A percentile compares a stretch with the other conserved stretches of the same genome.
Evolutionary conservation across 2,113 vertebrate genomes (phyloP).

Genomic region (Eulemur macaco): DNA sequence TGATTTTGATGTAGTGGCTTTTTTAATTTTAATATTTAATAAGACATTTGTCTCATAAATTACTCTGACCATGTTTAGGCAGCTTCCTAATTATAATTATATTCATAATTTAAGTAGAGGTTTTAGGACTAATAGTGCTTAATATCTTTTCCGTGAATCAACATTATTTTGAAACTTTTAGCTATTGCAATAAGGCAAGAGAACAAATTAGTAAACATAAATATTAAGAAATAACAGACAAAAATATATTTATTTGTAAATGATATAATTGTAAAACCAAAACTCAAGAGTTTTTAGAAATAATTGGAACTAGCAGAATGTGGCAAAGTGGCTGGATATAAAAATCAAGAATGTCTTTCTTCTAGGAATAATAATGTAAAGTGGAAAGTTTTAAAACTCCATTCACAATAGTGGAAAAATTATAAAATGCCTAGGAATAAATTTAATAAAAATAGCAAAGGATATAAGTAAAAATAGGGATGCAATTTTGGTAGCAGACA

Average conservation of each 20-base stretch:
- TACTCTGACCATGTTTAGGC: background rate
- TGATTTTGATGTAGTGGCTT: background rate
- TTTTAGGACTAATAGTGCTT: background rate
- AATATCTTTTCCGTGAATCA: background rate
- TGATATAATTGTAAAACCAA: background rate
- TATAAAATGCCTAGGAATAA: background rate
- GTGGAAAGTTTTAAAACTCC: background rate
- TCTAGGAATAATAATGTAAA: background rate
- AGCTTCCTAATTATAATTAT: background rate
- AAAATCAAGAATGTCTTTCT: background rate
- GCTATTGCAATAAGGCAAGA: background rate
- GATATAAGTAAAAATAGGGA: background rate
- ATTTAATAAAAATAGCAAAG: background rate
- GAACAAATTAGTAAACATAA: background rate
- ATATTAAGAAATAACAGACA: background rate
- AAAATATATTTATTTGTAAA: background rate
- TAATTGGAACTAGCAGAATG: background rate
- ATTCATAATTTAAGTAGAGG: background rate
- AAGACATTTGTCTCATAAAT: background rate
- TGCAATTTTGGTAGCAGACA: background rate
- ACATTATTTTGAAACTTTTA: conserved; percentile 4
- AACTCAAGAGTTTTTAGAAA: background rate
- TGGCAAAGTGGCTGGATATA: background rate
- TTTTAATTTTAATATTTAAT: background rate
- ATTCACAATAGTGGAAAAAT: background rate